Conservation (phyloP, 2,113 vertebrate species). For the Seriola aureovittata region DNA sequence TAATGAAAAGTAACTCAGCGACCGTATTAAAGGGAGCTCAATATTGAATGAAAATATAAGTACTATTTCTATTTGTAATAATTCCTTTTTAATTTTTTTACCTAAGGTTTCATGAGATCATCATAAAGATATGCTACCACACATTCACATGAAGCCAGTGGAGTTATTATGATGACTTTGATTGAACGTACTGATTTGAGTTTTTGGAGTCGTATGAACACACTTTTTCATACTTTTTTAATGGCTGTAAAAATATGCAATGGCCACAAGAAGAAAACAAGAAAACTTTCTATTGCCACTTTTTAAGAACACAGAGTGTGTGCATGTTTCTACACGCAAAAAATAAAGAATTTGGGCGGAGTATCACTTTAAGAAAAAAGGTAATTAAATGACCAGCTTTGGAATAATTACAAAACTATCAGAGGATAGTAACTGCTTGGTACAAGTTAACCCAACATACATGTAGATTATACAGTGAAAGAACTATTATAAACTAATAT, state of each 20-base stretch:
- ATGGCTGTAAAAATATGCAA: too few species aligned
- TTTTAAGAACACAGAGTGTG: too few species aligned
- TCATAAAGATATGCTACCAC: neutral
- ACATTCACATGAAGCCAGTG: neutral
- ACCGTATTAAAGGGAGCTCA: too few species aligned
- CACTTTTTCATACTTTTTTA: neutral
- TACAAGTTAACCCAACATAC: neutral
- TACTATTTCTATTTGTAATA: too few species aligned
- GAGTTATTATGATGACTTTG: neutral
- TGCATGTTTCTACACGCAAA: neutral
- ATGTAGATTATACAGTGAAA: neutral
- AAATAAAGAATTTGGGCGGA: neutral
- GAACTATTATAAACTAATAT: neutral
- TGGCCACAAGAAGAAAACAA: too few species aligned
- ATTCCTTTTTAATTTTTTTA: too few species aligned
- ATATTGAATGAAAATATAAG: too few species aligned
- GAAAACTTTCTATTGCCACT: too few species aligned
- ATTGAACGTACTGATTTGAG: neutral
- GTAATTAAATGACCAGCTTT: neutral
- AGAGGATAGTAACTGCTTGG: neutral
- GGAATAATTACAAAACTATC: constrained; percentile 14
- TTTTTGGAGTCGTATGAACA: neutral
- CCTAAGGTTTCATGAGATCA: too few species aligned
- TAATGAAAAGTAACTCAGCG: neutral
- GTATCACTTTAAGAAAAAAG: neutral